phyloP scores from a whole-genome alignment of 2,888 invertebrate species.

The Junonia oenone region DNA sequence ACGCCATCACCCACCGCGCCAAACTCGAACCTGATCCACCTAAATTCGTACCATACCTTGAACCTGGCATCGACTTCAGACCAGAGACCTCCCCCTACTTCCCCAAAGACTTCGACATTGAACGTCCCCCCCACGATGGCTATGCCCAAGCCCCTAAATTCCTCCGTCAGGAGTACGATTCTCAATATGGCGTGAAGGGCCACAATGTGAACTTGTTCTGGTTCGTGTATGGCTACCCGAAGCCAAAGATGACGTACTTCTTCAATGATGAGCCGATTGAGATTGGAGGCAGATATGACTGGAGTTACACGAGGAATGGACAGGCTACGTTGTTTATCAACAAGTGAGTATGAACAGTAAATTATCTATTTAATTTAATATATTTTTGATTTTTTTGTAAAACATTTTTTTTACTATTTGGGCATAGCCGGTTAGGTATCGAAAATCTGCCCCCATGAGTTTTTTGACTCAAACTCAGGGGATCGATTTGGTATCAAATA shows the following conservation, averaged over 20 bases:
- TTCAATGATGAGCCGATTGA: conserved; percentile 91
- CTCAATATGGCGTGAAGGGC: conserved; percentile 94
- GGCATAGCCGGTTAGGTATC: too few relatives aligned
- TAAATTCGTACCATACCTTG: conserved; percentile 88
- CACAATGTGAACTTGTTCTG: conserved; percentile 94
- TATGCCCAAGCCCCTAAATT: conserved; percentile 92
- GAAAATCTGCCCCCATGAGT: too few relatives aligned
- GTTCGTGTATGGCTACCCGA: conserved; percentile 97
- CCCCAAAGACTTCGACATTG: conserved; percentile 95
- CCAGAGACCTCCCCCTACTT: conserved; percentile 92
- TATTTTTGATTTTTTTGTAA: neutral
- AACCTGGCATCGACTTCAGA: conserved; percentile 89
- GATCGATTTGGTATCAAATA: too few relatives aligned
- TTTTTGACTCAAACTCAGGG: too few relatives aligned
- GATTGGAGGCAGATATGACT: conserved; percentile 90
- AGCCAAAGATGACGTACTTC: conserved; percentile 94
- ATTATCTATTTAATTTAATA: neutral
- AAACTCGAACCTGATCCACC: conserved; percentile 89
- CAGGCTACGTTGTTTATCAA: conserved; percentile 94
- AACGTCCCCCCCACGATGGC: conserved; percentile 91
- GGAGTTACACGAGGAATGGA: conserved; percentile 93
- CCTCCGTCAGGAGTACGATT: conserved; percentile 90
- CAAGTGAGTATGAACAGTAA: conserved; percentile 74
- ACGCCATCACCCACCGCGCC: conserved; percentile 89
- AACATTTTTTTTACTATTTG: too few relatives aligned